These are phyloP conservation scores for Xiphophorus birchmanni DNA, from an alignment of 2,797 vertebrate species.

Conservation along the genomic window DNA sequence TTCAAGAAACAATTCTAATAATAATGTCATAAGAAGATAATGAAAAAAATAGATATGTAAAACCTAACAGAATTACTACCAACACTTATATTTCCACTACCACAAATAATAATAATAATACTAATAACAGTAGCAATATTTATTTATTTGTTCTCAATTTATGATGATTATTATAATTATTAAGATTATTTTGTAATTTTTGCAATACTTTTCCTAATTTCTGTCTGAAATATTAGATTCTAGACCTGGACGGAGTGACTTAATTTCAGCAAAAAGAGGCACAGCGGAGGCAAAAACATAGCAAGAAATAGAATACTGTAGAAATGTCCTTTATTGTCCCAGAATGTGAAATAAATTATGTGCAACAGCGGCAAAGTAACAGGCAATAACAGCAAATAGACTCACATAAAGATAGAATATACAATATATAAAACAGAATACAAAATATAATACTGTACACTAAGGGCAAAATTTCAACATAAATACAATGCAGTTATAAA, in stretches of 20 bases:
- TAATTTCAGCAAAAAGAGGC: not conserved
- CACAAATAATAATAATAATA: not conserved
- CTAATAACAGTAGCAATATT: not conserved
- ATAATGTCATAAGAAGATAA: not conserved
- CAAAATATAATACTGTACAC: no score
- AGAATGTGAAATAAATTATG: no score
- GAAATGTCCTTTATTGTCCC: not conserved
- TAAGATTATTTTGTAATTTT: not conserved
- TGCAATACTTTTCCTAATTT: not conserved
- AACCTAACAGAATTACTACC: not conserved
- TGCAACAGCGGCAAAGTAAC: no score
- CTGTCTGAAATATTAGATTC: not conserved
- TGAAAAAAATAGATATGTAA: not conserved
- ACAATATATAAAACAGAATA: no score
- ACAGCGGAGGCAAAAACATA: not conserved
- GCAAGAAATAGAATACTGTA: not conserved
- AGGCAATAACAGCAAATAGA: no score
- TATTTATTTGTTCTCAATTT: not conserved
- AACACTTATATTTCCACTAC: not conserved
- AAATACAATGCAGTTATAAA: no score
- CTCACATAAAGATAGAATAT: no score
- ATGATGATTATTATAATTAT: not conserved
- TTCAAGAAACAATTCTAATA: not conserved
- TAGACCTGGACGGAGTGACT: not conserved
- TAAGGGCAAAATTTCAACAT: no score